Base-by-base conservation (phyloP, 1,140 invertebrate species). In the Globodera rostochiensis region DNA sequence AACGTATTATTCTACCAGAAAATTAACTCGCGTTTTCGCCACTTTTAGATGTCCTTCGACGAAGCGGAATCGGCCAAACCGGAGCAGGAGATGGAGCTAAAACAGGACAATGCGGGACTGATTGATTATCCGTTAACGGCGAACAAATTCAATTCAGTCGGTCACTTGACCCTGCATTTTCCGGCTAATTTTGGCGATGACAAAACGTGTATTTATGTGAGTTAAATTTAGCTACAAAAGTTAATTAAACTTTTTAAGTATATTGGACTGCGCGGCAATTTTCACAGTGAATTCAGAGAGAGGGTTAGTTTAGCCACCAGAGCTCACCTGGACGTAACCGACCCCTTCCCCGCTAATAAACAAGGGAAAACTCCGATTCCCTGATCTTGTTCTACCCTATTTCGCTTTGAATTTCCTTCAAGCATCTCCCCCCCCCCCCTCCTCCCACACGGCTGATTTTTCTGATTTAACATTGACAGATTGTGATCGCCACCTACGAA, bases 71-170 rank as follows among this genome's bases (percentile, higher is more conserved):
- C 90, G 67, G 91, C 77, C 70, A 86, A 92, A 86, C 91, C 95
- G 19, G 95, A 98, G 90, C 95, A 98, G 91, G 94, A 96, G 90
- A 96, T 97, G 93, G 94, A 97, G 83, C 90, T 98, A 57, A 93
- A 93, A 81, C 92, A 92, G 82, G 96, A 98, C 91, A 91, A 36
- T 71, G 91, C 92, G 77, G 96, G 95, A 60, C 91, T 93, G 76
- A 90, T 96, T 70, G 96, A 98, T 91, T 98, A 98, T 92, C 91
- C 93, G 47, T 93, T 86, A 91, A 95, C 94, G 90, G 93, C 95
- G 69, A 95, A 95, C 0, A 95, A 94, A 86, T 98, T 98, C 91
- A 94, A 94, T 36, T 94, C 93, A 21, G 94, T 97, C 1, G 92
- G 94, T 88, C 94, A 97, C 91, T 91, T 98, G 67, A 94, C 94